Evolutionary conservation across 30 jellyfish, hydroid and myxozoan genomes (phyloP), one percentile per base, ranked within the genome.

Genomic region (Haliclystus octoradiatus): DNA sequence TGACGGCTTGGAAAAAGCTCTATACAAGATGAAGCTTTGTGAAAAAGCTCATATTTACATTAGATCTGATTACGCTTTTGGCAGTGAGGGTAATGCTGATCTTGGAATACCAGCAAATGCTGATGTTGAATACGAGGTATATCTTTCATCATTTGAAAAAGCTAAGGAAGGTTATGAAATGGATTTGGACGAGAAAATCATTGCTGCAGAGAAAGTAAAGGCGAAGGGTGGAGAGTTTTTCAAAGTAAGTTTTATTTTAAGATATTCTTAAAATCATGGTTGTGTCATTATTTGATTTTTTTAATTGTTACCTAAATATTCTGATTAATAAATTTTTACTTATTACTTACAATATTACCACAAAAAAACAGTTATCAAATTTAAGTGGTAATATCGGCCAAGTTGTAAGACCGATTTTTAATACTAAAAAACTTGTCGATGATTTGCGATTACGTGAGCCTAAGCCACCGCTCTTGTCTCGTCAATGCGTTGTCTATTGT

Each of bases 21-120:
- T 86, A 50, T 79, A 40, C 61, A 80, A 81, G 68, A 86, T 86
- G 96, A 86, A 80, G 63, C 93, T 75, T 31, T 71, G 78, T 23
- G 94, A 86, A 65, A 86, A 79, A 30, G 93, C 79, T 2, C 72
- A 65, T 15, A 62, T 86, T 33, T 63, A 28, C 0, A 75, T 86
- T 28, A 52, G 76, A 28, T 35, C 94, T 28, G 66, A 66, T 7
- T 86, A 86, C 68, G 96, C 85, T 1, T 79, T 78, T 50, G 84
- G 84, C 40, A 89, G 65, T 28, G 68, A 57, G 28, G 94, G 94
- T 33, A 57, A 31, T 68, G 96, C 78, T 31, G 72, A 74, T 35
- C 64, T 71, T 74, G 86, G 84, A 19, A 69, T 86, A 35, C 96
- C 96, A 28, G 77, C 78, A 31, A 49, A 79, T 79, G 92, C 96